These are phyloP conservation scores for Holocentrus rufus DNA, from an alignment of 2,797 vertebrate species.

Conservation along the genomic window DNA sequence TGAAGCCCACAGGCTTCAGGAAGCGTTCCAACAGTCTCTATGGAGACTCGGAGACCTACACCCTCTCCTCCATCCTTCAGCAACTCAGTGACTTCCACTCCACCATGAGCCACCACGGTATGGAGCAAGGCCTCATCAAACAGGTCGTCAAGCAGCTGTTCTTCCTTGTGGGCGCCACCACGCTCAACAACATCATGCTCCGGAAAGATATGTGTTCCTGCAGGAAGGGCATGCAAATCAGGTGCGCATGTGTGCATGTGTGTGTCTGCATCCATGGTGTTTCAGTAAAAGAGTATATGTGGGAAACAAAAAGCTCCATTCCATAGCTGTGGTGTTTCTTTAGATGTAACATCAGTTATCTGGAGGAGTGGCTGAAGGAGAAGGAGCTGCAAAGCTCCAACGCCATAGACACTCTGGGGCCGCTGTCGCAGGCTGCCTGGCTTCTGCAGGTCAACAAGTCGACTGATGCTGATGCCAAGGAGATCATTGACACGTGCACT, in stretches of 20 bases:
- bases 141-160: slow-evolving; percentile 92
- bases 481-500: slow-evolving; percentile 88
- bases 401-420: slow-evolving; percentile 90
- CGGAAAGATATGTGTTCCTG: slow-evolving; percentile 99
- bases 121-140: slow-evolving; percentile 87
- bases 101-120: slow-evolving; percentile 91
- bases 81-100: slow-evolving; percentile 87
- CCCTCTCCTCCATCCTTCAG: slow-evolving; percentile 88
- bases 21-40: slow-evolving; percentile 91
- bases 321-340: slow-evolving; percentile 22
- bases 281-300: not conserved
- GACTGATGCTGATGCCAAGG: slow-evolving; percentile 92
- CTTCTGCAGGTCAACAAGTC: slow-evolving; percentile 97
- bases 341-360: slow-evolving; percentile 97
- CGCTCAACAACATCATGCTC: slow-evolving; percentile 94
- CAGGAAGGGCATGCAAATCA: slow-evolving; percentile 99
- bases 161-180: slow-evolving; percentile 87
- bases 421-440: slow-evolving; percentile 94
- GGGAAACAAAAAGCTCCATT: not conserved
- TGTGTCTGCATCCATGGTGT: not conserved
- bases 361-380: slow-evolving; percentile 98
- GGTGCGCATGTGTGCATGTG: slow-evolving; percentile 76
- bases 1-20: slow-evolving; percentile 95
- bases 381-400: slow-evolving; percentile 88
- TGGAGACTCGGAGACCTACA: slow-evolving; percentile 87